Evolutionary conservation across 2,888 invertebrate species (phyloP), one percentile per base, ranked within the genome.

Genomic region (Noctua fimbriata): DNA sequence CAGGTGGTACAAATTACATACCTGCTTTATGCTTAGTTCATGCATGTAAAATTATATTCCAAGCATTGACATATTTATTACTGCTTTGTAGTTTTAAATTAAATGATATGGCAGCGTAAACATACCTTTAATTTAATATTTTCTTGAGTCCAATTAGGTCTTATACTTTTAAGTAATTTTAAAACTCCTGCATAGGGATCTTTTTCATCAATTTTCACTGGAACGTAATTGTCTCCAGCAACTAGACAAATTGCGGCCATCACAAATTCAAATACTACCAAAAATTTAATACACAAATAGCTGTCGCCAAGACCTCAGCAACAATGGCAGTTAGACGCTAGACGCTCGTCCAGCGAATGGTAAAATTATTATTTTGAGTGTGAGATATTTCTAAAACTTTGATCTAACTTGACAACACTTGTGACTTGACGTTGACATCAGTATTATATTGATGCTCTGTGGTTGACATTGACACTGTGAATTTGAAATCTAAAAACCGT

Each of bases 121-220:
- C 79, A 87, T 96, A 98, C 98, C 98, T 98, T 98, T 93, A 98
- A 98, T 90, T 97, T 96, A 81, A 98, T 97, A 90, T 97, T 95
- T 86, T 97, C 96, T 82, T 95, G 90, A 77, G 97, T 94, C 99
- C 99, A 99, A 66, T 96, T 90, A 32, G 98, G 98, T 92, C 98
- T 97, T 87, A 99, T 97, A 71, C 95, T 95, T 94, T 97, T 95
- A 80, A 99, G 95, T 90, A 99, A 96, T 92, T 97, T 95, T 87
- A 97, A 94, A 76, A 98, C 98, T 88, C 98, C 98, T 66, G 95
- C 95, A 87, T 97, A 97, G 72, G 98, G 96, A 93, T 98, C 96
- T 91, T 97, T 96, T 93, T 98, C 98, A 89, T 98, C 97, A 88
- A 98, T 97, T 89, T 96, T 97, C 82, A 98, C 92, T 74, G 98